Base-by-base conservation (phyloP, 2,888 invertebrate species). In the Lamproptera curius region DNA sequence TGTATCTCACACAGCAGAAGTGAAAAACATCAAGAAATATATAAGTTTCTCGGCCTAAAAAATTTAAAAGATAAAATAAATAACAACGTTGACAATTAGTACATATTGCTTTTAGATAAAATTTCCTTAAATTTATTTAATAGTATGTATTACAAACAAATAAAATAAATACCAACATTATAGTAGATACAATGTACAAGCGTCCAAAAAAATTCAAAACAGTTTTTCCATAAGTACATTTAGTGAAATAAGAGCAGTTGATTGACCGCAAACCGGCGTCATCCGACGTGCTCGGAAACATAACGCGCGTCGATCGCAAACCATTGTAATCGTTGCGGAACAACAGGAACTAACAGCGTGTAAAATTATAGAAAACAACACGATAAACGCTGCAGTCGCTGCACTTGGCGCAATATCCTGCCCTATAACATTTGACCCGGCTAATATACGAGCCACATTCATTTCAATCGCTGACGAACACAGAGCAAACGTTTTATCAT, bases 371-470 rank as follows among this genome's bases (percentile, higher is more conserved):
- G 57, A 63, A 71, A 76, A 75, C 70, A 58, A 64, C 61, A 60
- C 62, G 59, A 59, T 72, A 73, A 76, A 74, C 70, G 70, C 59
- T 59, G 64, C 65, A 63, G 57, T 65, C 55, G 55, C 61, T 71
- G 71, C 73, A 76, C 33, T 37, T 42, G 42, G 4, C 26, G 47
- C 47, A 48, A 74, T 73, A 76, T 83, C 81, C 82, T 74, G 75
- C 61, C 61, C 63, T 74, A n/a, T 42, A 48, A 42, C 47, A 38
- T 48, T 48, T 48, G 47, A 42, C 52, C 51, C 52, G 55, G 52
- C 54, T 48, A 46, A 50, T 43, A 46, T 50, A 47, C 42, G 44
- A 38, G 42, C 53, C 61, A 61, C 63, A 60, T 61, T 57, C 61
- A 56, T 55, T 54, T 43, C 57, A 55, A 56, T 43, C 56, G 50